These are phyloP conservation scores for Noctua janthina DNA, from an alignment of 2,888 invertebrate genomes.

Conservation along the genomic window DNA sequence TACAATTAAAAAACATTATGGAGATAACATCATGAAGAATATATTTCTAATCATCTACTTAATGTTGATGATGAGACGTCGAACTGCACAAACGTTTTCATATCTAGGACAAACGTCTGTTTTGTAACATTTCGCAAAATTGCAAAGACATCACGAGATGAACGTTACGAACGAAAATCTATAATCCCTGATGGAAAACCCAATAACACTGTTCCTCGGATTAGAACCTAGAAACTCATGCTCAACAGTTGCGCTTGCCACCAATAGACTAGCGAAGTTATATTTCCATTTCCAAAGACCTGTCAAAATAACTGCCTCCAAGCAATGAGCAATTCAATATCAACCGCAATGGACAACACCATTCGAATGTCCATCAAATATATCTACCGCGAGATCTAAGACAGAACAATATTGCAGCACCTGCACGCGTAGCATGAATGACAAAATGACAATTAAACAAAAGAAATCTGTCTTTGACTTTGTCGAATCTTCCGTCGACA, in stretches of 20 bases:
- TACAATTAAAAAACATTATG: no score
- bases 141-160: not conserved
- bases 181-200: not conserved
- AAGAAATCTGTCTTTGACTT: no score
- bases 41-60: not conserved
- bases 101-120: not conserved
- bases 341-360: not conserved
- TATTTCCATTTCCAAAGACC: not conserved
- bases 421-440: not conserved
- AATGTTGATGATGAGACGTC: not conserved
- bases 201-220: not conserved
- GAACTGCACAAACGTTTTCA: not conserved
- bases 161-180: not conserved
- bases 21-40: not conserved
- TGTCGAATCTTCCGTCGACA: no score
- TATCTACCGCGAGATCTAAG: slow-evolving; percentile 4
- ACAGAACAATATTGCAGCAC: slow-evolving; percentile 1
- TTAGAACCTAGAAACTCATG: not conserved
- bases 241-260: not conserved
- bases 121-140: not conserved
- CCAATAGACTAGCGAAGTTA: not conserved
- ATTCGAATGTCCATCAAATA: not conserved
- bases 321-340: not conserved
- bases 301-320: not conserved
- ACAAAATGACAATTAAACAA: no score